A percentile compares a stretch with the other conserved stretches of the same genome.
Conservation (phyloP, 2,888 invertebrate species). For the Watsonalla binaria region DNA sequence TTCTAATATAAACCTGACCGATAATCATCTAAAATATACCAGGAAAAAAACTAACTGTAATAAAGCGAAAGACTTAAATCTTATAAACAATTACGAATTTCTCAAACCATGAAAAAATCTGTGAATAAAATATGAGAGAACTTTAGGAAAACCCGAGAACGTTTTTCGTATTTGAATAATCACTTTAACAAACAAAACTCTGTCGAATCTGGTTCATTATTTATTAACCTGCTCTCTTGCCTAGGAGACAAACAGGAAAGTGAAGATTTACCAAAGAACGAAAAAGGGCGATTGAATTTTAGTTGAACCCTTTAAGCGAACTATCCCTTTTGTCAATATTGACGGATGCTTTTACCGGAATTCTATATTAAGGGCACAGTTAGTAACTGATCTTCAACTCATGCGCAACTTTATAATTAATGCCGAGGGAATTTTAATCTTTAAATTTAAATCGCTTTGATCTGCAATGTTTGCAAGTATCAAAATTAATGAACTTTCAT, state of each 20-base stretch:
- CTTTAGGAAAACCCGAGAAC: slow-evolving; percentile 73
- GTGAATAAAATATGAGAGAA: slow-evolving; percentile 77
- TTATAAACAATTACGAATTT: slow-evolving; percentile 63
- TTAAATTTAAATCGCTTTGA: not conserved
- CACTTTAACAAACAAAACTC: slow-evolving; percentile 77
- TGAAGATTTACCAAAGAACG: slow-evolving; percentile 14
- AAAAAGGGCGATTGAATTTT: slow-evolving; percentile 21
- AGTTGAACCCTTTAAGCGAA: not conserved
- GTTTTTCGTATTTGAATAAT: slow-evolving; percentile 78
- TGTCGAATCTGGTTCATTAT: slow-evolving; percentile 69
- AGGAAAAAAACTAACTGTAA: slow-evolving; percentile 23
- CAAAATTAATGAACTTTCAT: no score
- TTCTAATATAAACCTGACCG: no score
- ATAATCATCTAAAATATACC: slow-evolving; percentile 15
- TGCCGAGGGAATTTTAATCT: no score
- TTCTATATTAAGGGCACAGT: not conserved
- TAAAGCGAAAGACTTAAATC: slow-evolving; percentile 31
- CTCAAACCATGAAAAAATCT: slow-evolving; percentile 66
- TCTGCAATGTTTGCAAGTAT: not conserved
- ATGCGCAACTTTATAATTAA: not conserved
- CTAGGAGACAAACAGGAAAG: slow-evolving; percentile 49
- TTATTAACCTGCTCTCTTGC: slow-evolving; percentile 69
- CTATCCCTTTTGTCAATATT: not conserved
- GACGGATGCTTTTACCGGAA: slow-evolving; percentile 1
- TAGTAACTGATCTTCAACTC: not conserved